phyloP scores from a whole-genome alignment of 2,113 vertebrate genomes.

The Catagonus wagneri region DNA sequence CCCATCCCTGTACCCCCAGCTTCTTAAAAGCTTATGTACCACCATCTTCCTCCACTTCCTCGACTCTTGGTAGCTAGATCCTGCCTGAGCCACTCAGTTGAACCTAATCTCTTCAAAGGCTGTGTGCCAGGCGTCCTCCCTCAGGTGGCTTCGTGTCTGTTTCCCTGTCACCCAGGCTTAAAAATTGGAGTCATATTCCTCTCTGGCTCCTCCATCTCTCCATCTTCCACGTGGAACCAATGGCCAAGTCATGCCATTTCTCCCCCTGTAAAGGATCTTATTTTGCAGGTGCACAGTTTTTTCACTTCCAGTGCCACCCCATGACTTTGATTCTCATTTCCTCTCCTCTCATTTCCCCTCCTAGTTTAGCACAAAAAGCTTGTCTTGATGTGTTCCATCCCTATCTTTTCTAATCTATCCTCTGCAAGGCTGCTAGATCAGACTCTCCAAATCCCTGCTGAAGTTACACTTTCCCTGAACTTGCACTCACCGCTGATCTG shows the following conservation, averaged over 20 bases:
- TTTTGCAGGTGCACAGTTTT: not conserved
- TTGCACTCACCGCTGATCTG: not conserved
- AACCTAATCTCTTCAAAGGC: not conserved
- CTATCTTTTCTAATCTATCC: not conserved
- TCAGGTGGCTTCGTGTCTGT: not conserved
- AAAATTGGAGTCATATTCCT: not conserved
- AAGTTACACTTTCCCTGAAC: not conserved
- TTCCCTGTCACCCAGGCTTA: not conserved
- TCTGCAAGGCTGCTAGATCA: not conserved
- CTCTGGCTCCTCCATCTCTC: not conserved
- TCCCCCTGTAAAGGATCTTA: not conserved
- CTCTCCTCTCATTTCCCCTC: not conserved
- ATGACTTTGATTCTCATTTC: not conserved
- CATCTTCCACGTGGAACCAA: rapidly evolving
- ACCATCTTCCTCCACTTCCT: not conserved
- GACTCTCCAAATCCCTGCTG: not conserved
- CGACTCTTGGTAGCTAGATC: not conserved
- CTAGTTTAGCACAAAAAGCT: not conserved
- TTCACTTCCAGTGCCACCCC: not conserved
- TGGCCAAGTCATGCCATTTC: not conserved
- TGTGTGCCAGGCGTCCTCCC: not conserved
- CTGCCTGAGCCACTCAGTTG: not conserved
- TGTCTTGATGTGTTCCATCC: not conserved
- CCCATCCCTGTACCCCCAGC: not conserved
- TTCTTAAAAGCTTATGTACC: not conserved